Conservation (phyloP, 2,113 vertebrate genomes). For the Ceuthmochares aereus region DNA sequence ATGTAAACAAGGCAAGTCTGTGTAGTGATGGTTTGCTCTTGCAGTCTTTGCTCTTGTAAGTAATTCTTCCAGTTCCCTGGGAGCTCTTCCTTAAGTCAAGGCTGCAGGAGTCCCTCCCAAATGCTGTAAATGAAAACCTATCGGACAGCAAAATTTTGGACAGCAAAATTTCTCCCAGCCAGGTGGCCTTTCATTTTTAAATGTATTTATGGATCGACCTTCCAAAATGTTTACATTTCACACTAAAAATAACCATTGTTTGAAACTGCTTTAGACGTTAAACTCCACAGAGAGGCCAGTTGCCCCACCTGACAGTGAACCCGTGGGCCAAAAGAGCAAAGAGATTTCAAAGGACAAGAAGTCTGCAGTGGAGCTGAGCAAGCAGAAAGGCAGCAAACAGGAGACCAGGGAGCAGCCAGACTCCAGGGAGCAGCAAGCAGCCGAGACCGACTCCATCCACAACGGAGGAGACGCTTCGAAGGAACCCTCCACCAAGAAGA, state of each 20-base stretch:
- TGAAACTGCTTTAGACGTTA: slow-evolving; percentile 67
- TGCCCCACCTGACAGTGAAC: slow-evolving; percentile 41
- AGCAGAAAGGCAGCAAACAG: slow-evolving; percentile 57
- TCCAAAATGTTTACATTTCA: not conserved
- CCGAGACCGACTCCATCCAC: slow-evolving; percentile 43
- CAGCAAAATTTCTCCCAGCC: not conserved
- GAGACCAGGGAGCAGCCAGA: slow-evolving; percentile 62
- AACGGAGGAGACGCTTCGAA: slow-evolving; percentile 72
- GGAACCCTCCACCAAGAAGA: slow-evolving; percentile 74
- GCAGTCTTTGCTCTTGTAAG: not conserved
- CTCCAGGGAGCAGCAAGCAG: not conserved
- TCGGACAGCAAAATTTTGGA: not conserved
- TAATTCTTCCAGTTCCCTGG: not conserved
- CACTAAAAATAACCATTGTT: slow-evolving; percentile 20
- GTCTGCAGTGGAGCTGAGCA: slow-evolving; percentile 22
- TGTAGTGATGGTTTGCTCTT: not conserved
- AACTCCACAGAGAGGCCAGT: slow-evolving; percentile 69
- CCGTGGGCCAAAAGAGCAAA: slow-evolving; percentile 79
- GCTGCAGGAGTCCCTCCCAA: not conserved
- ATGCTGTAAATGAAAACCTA: not conserved
- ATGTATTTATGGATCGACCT: not conserved
- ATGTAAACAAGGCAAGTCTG: not conserved
- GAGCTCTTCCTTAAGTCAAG: not conserved
- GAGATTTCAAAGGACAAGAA: slow-evolving; percentile 73
- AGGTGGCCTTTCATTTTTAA: not conserved